Base-by-base conservation (phyloP, 2,113 vertebrate species). In the Apaloderma vittatum region DNA sequence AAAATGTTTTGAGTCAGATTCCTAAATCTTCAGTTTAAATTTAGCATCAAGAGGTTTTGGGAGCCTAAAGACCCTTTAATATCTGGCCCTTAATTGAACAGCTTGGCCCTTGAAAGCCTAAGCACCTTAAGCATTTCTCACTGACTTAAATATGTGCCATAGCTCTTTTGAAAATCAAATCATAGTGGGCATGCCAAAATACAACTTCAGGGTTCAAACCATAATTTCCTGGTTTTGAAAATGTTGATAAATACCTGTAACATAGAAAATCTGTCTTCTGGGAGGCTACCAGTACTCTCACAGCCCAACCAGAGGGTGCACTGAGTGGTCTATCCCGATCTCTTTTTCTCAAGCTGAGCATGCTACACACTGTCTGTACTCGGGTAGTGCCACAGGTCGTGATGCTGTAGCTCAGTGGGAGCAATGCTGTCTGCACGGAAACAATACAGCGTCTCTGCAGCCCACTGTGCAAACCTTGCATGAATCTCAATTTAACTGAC, bases 301-400 rank as follows among this genome's bases (percentile, higher is more conserved):
- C 34, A 57, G 32, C 34, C 34, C 40, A 15, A 11, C 29, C 58
- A 81, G 61, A 32, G 48, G 36, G 46, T 8, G 29, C 11, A 16
- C 21, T 15, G 26, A 32, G 29, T 15, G 5, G 6, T 48, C 15
- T 21, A 5, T 30, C 9, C 45, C 1, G 0, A 15, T 12, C 8
- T n/a, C 15, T 61, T 13, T 78, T 19, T 46, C 37, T 23, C 8
- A 48, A 76, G 14, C 22, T 67, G 37, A 55, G 62, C 58, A 26
- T 0, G 1, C 11, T 15, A 15, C 12, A 3, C 6, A 0, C 36
- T 9, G 27, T 7, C 32, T 70, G 30, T 12, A 43, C 40, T 9
- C 43, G 62, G 70, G 18, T 27, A 8, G 3, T 45, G 59, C 46
- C 72, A 49, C n/a, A 62, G 8, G 27, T 2, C 32, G 36, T 8